These are phyloP conservation scores for Drosophila kikkawai DNA, from an alignment of 1,140 invertebrate species.

Conservation along the genomic window DNA sequence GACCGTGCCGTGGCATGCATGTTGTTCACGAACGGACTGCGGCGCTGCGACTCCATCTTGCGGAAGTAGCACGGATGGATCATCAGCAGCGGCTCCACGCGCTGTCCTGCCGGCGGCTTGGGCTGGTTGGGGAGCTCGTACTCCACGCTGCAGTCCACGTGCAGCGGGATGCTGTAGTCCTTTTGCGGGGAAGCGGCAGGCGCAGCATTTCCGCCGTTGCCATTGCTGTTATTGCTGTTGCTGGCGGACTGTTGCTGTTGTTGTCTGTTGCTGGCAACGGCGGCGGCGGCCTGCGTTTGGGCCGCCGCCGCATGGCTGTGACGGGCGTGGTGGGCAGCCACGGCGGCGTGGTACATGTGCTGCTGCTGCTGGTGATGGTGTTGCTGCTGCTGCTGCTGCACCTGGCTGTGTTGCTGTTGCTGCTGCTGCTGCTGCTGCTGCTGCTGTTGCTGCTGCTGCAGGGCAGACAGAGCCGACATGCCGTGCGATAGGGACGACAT, in stretches of 20 bases:
- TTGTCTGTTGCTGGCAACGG: conserved; percentile 56
- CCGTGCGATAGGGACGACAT: conserved; percentile 76
- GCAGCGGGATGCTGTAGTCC: conserved; percentile 92
- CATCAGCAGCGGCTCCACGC: conserved; percentile 91
- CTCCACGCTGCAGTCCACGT: conserved; percentile 94
- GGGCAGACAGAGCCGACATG: conserved; percentile 57
- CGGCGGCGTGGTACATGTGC: conserved; percentile 69
- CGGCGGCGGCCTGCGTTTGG: conserved; percentile 64
- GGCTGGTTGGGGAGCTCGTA: conserved; percentile 93
- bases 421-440: conserved; percentile 61
- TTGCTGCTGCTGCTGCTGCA: conserved; percentile 60
- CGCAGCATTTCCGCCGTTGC: conserved; percentile 39
- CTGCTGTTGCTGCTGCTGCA: conserved; percentile 69
- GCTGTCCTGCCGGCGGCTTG: conserved; percentile 91
- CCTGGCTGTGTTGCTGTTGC: conserved; percentile 62
- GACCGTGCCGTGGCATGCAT: conserved; percentile 85
- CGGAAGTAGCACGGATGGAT: conserved; percentile 94
- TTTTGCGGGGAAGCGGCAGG: conserved; percentile 79
- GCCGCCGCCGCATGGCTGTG: conserved; percentile 59
- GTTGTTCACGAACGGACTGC: conserved; percentile 91
- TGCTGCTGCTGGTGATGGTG: conserved; percentile 73
- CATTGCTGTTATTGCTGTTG: conserved; percentile 49
- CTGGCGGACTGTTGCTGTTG: conserved; percentile 52
- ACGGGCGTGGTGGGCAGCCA: conserved; percentile 65
- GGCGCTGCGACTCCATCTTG: conserved; percentile 90